Evolutionary conservation across 2,888 invertebrate species (phyloP).

Genomic region (Chloroclystis v-ata): DNA sequence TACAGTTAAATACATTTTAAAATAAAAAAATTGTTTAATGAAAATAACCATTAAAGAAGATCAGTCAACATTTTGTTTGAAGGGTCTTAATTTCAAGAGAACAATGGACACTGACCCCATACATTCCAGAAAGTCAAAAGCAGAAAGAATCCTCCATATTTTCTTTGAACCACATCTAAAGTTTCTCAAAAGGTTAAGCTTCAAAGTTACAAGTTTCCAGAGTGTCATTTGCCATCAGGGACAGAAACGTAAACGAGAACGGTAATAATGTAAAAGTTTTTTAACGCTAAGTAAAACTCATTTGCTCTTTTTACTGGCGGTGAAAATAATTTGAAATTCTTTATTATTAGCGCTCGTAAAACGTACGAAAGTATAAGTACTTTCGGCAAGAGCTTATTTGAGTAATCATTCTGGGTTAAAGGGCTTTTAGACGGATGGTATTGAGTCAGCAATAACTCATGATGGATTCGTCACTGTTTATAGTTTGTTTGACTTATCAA

Average conservation of each 20-base stretch:
- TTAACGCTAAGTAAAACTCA: conserved; percentile 23
- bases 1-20: no score
- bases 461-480: no score
- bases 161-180: not conserved
- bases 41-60: no score
- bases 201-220: conserved; percentile 16
- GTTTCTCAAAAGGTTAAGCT: conserved; percentile 5
- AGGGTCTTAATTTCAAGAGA: no score
- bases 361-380: conserved; percentile 13
- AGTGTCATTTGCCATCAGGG: conserved; percentile 23
- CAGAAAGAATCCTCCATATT: not conserved
- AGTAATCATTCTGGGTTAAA: conserved; percentile 10
- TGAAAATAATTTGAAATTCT: conserved; percentile 24
- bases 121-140: no score
- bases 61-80: no score
- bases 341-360: conserved; percentile 22
- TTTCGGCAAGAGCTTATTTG: conserved; percentile 18
- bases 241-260: conserved; percentile 20
- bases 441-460: no score
- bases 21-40: no score
- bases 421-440: conserved; percentile 4
- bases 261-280: conserved; percentile 24
- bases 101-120: no score
- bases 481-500: no score
- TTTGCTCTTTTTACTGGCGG: conserved; percentile 21